phyloP scores from a whole-genome alignment of 2,113 vertebrate genomes.

The Hippoglossus stenolepis region DNA sequence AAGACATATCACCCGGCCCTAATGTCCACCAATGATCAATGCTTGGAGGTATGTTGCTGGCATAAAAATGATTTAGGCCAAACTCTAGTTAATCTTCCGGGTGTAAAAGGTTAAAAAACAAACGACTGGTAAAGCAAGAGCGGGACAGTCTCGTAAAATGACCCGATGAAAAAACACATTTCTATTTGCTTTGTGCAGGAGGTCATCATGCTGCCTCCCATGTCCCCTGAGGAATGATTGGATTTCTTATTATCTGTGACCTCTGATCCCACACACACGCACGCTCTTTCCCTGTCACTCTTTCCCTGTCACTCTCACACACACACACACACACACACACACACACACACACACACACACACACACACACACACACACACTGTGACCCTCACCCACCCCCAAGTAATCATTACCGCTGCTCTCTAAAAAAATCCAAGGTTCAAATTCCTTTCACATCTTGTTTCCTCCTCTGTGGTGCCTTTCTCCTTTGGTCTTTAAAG shows the following conservation, averaged over 20 bases:
- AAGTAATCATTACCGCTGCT: neutral
- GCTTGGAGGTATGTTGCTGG: too few species aligned
- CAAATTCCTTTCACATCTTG: conserved; percentile 9
- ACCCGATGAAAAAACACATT: conserved; percentile 4
- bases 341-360: neutral
- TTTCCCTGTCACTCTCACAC: neutral
- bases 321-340: neutral
- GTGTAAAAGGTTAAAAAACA: neutral
- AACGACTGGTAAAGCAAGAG: neutral
- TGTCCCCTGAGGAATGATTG: conserved; percentile 32
- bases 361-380: neutral
- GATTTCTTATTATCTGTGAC: conserved; percentile 47
- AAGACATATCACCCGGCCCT: too few species aligned
- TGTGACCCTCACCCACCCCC: conserved; percentile 6
- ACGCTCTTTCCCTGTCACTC: neutral
- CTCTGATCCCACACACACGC: conserved; percentile 16
- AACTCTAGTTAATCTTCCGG: neutral
- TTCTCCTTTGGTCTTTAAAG: neutral
- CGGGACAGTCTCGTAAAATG: neutral
- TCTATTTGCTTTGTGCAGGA: conserved; percentile 9
- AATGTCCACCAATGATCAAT: too few species aligned
- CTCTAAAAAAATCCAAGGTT: neutral
- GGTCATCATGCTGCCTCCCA: neutral
- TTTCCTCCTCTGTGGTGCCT: neutral
- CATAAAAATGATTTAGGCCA: too few species aligned